A percentile compares a stretch with the other conserved stretches of the same genome.
Evolutionary conservation across 2,797 vertebrate species (phyloP).

Genomic region (Cryptoprocta ferox): DNA sequence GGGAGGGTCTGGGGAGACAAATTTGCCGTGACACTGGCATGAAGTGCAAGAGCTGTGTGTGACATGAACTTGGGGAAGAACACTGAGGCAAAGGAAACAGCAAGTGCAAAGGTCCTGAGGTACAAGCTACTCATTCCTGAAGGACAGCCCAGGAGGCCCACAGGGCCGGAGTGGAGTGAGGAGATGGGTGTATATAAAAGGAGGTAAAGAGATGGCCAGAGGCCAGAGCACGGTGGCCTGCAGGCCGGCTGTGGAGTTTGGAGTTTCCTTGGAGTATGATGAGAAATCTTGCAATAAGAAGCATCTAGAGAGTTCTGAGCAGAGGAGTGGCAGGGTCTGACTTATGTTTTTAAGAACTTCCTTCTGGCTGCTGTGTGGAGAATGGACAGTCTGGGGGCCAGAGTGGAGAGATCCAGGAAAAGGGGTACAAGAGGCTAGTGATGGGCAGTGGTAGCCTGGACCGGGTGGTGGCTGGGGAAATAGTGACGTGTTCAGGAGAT

Average conservation of each 20-base stretch:
- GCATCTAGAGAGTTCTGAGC: neutral
- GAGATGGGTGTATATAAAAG: neutral
- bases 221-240: neutral
- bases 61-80: neutral
- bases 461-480: neutral
- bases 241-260: neutral
- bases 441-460: neutral
- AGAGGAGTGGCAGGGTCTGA: neutral
- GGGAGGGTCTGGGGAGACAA: neutral
- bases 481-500: neutral
- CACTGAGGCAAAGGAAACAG: neutral
- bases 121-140: neutral
- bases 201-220: neutral
- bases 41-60: neutral
- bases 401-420: neutral
- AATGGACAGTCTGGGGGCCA: neutral
- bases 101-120: neutral
- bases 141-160: neutral
- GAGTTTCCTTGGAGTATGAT: neutral
- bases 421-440: neutral
- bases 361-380: neutral
- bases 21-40: neutral
- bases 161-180: neutral
- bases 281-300: neutral
- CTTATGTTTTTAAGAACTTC: neutral